Evolutionary conservation across 1,140 invertebrate genomes (phyloP).

Genomic region (Notospermus geniculatus): DNA sequence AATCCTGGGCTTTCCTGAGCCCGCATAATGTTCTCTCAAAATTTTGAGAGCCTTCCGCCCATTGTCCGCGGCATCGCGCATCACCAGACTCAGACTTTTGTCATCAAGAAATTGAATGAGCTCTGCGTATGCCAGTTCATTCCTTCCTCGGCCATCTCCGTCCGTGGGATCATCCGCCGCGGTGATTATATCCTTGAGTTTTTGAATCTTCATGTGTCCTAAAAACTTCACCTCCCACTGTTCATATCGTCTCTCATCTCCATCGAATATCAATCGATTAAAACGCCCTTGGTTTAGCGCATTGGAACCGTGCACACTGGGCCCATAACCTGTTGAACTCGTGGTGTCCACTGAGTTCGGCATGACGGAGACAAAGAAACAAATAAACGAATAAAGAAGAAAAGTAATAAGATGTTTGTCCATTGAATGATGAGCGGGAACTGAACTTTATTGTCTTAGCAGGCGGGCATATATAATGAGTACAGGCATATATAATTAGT

Average conservation of each 20-base stretch:
- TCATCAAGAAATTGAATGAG: constrained; percentile 17
- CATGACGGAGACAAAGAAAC: not conserved
- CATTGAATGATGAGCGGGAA: no score
- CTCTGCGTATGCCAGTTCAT: constrained; percentile 11
- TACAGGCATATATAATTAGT: no score
- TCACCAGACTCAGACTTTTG: constrained; percentile 11
- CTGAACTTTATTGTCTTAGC: no score
- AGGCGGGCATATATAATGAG: no score
- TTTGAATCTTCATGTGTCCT: constrained; percentile 10
- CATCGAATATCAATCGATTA: constrained; percentile 12
- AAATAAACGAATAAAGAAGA: no score
- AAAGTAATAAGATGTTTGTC: no score
- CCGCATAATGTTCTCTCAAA: constrained; percentile 17
- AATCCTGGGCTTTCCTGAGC: constrained; percentile 18
- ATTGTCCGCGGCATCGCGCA: constrained; percentile 11
- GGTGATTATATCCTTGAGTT: constrained; percentile 5
- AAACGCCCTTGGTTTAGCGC: not conserved
- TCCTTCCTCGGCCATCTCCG: constrained; percentile 1
- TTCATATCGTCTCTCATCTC: constrained; percentile 17
- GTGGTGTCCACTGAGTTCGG: no score
- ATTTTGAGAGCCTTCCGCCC: constrained; percentile 13
- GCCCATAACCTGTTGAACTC: constrained; percentile 18
- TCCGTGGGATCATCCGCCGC: not conserved
- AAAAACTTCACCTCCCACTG: constrained; percentile 20
- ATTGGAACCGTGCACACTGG: not conserved